These are phyloP conservation scores for Scotopteryx bipunctaria DNA, from an alignment of 2,888 invertebrate species.

Conservation along the genomic window DNA sequence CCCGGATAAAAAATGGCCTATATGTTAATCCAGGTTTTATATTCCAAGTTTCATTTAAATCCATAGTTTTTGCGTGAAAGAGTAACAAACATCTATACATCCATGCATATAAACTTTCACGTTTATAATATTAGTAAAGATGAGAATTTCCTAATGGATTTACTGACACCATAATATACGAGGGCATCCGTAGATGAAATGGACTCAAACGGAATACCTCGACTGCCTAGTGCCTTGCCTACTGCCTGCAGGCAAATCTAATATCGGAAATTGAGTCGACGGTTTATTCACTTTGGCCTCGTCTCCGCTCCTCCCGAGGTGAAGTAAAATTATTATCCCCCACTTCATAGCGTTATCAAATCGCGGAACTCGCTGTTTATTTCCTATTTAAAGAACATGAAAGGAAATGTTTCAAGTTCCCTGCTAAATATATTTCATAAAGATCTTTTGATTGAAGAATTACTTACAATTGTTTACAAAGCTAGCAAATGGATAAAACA, in stretches of 20 bases:
- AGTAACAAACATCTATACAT: too few species aligned
- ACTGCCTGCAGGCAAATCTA: constrained; percentile 67
- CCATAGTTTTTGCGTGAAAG: too few species aligned
- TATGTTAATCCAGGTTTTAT: too few species aligned
- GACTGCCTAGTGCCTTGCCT: constrained; percentile 43
- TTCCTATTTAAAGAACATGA: constrained; percentile 21
- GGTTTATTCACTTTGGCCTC: constrained; percentile 69
- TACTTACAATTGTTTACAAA: constrained; percentile 12
- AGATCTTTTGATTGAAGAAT: constrained; percentile 9
- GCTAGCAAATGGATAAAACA: background rate
- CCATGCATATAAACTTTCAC: too few species aligned
- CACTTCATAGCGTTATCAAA: constrained; percentile 55
- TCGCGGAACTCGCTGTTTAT: constrained; percentile 34
- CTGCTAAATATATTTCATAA: constrained; percentile 39
- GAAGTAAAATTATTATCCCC: constrained; percentile 64
- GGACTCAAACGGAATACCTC: constrained; percentile 45
- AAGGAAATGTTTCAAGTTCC: constrained; percentile 28
- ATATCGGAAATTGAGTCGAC: constrained; percentile 75
- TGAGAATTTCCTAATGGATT: constrained; percentile 7
- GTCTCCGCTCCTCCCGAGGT: constrained; percentile 53
- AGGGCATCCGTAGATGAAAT: constrained; percentile 48
- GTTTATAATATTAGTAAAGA: too few species aligned
- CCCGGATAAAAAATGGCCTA: too few species aligned
- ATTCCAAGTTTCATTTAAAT: too few species aligned
- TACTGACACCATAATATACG: constrained; percentile 18